Evolutionary conservation across 1,140 invertebrate species (phyloP), one percentile per base, ranked within the genome.

Genomic region (Lamellibrachia luymesi): DNA sequence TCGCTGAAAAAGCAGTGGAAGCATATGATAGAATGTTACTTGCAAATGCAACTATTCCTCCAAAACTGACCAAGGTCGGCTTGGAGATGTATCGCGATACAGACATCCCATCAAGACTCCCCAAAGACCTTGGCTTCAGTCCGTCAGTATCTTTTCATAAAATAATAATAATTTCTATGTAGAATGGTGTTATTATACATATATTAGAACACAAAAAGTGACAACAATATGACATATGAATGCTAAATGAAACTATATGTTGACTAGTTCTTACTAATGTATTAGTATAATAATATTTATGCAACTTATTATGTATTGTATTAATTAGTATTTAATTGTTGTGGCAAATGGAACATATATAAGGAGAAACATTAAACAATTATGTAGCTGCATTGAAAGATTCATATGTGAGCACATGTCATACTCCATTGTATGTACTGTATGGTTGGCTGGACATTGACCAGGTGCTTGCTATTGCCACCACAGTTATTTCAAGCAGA

Each of bases 91-190:
- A 96, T 93, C 94, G 94, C 50, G 96, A 96, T 93, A 96, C 96
- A 7, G 96, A 96, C 94, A 96, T 96, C 92, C 96, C 96, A n/a
- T 94, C 95, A 80, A 95, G 94, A 92, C 94, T 96, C 49, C 96
- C 96, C 80, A 91, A 94, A 90, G 95, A 96, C 93, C 94, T 96
- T 50, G 93, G 94, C 5, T 96, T 96, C 94, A 95, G 95, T 93
- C 95, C 96, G 96, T 96, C 95, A 95, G 96, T 95, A 50, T 27
- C 91, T 49, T 50, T n/a, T 91, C 17, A 4, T 49, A 50, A 4
- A 91, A 38, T 90, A 17, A 90, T 22, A 90, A 27, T 17, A 90
- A 90, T 22, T 90, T 90, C 89, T 22, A 1, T 27, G 89, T 90
- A 22, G 17, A 22, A 27, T 90, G 89, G 27, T 90, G 17, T 90